These are phyloP conservation scores for Xenopus borealis DNA, from an alignment of 2,113 vertebrate species.

Conservation along the genomic window DNA sequence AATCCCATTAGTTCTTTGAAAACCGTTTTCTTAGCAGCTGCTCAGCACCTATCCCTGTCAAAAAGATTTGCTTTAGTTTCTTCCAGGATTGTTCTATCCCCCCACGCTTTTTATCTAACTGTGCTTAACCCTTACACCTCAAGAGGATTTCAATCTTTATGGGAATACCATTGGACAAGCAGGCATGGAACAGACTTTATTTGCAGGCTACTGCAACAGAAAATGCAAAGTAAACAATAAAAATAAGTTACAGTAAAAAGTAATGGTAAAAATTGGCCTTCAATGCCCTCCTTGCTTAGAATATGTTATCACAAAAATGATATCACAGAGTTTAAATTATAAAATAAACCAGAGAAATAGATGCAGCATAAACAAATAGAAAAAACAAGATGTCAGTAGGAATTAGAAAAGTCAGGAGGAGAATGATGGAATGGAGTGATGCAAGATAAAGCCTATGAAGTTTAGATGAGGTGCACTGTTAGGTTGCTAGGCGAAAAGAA, in stretches of 20 bases:
- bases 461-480: constrained; percentile 28
- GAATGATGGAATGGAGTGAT: constrained; percentile 12
- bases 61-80: constrained; percentile 20
- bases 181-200: no score
- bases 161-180: no score
- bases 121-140: constrained; percentile 14
- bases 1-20: constrained; percentile 47
- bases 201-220: no score
- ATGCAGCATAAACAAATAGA: no score
- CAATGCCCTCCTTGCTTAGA: no score
- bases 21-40: constrained; percentile 42
- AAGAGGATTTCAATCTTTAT: not conserved
- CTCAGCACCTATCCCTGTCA: constrained; percentile 32
- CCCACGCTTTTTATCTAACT: not conserved
- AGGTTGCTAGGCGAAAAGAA: constrained; percentile 33
- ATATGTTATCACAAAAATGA: no score
- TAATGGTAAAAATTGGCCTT: no score
- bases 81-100: constrained; percentile 11
- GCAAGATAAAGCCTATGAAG: constrained; percentile 1
- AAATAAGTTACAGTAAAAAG: no score
- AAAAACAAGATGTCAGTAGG: no score
- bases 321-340: no score
- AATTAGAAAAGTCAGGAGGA: not conserved
- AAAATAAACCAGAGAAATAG: no score
- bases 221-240: no score